Percentiles rank a stretch among this genome's conserved stretches.
phyloP scores from a whole-genome alignment of 2,113 vertebrate genomes.

The Melozone crissalis region DNA sequence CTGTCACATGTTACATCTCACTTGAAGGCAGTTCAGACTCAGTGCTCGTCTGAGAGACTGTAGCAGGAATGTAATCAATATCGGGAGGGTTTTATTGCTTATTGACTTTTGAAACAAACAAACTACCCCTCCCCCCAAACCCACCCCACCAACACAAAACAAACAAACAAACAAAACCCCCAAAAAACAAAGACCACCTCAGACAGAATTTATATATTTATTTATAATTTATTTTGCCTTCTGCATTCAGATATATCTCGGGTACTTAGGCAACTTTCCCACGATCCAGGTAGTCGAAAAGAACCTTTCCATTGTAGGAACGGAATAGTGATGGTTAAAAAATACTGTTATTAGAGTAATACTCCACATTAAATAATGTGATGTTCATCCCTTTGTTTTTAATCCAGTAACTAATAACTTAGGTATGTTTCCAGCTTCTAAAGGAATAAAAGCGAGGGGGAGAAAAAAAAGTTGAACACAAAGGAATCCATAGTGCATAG shows the following conservation, averaged over 20 bases:
- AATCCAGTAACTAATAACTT: conserved; percentile 15
- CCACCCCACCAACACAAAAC: neutral
- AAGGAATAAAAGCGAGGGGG: neutral
- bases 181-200: no score
- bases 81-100: neutral
- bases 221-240: neutral
- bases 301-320: neutral
- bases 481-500: neutral
- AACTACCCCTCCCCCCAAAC: neutral
- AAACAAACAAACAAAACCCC: neutral
- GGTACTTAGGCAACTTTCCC: neutral
- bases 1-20: neutral
- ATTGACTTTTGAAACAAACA: neutral
- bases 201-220: neutral
- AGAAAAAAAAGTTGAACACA: neutral
- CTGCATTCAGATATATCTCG: neutral
- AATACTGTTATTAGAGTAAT: neutral
- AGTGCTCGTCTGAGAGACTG: neutral
- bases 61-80: neutral
- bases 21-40: neutral
- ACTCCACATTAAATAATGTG: neutral
- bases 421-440: neutral
- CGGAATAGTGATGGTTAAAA: neutral
- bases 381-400: conserved; percentile 13
- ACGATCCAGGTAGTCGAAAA: neutral